Percentiles rank a stretch among this genome's conserved stretches.
Conservation (phyloP, 2,797 vertebrate genomes). For the Acanthurus leucopareius region DNA sequence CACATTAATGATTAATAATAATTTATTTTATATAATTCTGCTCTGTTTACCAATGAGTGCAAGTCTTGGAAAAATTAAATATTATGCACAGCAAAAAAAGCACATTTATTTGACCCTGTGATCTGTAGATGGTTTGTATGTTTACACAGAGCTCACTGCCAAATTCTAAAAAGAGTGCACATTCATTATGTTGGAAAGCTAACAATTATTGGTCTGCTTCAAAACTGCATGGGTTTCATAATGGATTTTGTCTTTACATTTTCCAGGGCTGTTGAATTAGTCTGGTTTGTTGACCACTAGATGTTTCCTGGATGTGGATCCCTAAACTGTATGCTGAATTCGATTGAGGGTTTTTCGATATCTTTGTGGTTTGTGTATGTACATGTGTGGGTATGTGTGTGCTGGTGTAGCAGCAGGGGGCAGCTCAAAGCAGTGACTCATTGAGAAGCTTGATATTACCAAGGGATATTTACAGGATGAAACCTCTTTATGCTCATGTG, state of each 20-base stretch:
- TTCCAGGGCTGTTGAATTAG: slow-evolving; percentile 68
- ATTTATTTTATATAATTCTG: neutral
- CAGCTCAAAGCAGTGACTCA: slow-evolving; percentile 71
- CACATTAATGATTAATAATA: neutral
- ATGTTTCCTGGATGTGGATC: slow-evolving; percentile 59
- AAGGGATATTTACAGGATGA: slow-evolving; percentile 52
- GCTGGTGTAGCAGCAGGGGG: slow-evolving; percentile 52
- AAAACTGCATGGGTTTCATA: slow-evolving; percentile 56
- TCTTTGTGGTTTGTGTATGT: slow-evolving; percentile 49
- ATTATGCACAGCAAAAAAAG: slow-evolving; percentile 9
- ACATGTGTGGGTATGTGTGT: slow-evolving; percentile 27
- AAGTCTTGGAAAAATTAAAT: slow-evolving; percentile 4
- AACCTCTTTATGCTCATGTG: slow-evolving; percentile 39
- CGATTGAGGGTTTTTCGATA: slow-evolving; percentile 57
- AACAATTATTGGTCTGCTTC: slow-evolving; percentile 74
- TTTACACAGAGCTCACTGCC: slow-evolving; percentile 37
- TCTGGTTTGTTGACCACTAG: slow-evolving; percentile 63
- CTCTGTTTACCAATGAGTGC: slow-evolving; percentile 4
- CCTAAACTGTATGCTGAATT: slow-evolving; percentile 43
- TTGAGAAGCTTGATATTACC: slow-evolving; percentile 74
- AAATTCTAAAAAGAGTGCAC: slow-evolving; percentile 62
- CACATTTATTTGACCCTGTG: slow-evolving; percentile 39
- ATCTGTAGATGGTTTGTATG: slow-evolving; percentile 41
- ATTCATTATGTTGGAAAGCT: slow-evolving; percentile 71
- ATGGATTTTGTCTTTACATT: slow-evolving; percentile 70